Evolutionary conservation across 2,113 vertebrate species (phyloP), one percentile per base, ranked within the genome.

Genomic region (Nothobranchius kuhntae): DNA sequence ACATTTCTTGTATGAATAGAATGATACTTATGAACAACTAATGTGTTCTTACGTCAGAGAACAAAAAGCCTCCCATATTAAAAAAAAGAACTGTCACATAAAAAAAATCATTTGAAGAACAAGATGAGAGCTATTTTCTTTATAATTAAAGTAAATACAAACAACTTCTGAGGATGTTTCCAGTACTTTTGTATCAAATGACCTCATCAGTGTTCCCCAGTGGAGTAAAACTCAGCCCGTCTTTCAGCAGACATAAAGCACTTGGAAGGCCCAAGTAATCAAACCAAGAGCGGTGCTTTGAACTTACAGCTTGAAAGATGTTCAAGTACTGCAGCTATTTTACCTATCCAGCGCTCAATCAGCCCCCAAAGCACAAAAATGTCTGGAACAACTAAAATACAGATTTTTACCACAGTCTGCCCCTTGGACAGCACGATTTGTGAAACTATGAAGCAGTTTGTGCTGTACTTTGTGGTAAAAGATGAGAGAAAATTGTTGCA

Each of bases 331-430:
- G 13, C 3, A n/a, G 17, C 6, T 38, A 40, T 50, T 45, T 53
- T 40, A 30, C 3, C 53, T 24, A 15, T 5, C 13, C 36, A 59
- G 13, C 9, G 15, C 21, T 58, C 35, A 57, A 57, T 58, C 65
- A 50, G 35, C 9, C 35, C 7, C 15, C 13, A 71, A 57, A 45
- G 47, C 48, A 6, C 15, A 30, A 56, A 42, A 13, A 21, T 9
- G 35, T 56, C 52, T 36, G 48, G 7, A 51, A 64, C 11, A 58
- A 45, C 9, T 50, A 24, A 65, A 65, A 38, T 54, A 17, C 26
- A 45, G 4, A 1, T 44, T 12, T 45, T 63, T 12, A 38, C 6
- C 60, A 0, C 48, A 63, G 15, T 63, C 61, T 52, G 30, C 53
- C 53, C 17, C 26, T 48, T 48, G 48, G 44, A 14, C n/a, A 1